phyloP scores from a whole-genome alignment of 1,140 invertebrate species.

The Spodoptera frugiperda region DNA sequence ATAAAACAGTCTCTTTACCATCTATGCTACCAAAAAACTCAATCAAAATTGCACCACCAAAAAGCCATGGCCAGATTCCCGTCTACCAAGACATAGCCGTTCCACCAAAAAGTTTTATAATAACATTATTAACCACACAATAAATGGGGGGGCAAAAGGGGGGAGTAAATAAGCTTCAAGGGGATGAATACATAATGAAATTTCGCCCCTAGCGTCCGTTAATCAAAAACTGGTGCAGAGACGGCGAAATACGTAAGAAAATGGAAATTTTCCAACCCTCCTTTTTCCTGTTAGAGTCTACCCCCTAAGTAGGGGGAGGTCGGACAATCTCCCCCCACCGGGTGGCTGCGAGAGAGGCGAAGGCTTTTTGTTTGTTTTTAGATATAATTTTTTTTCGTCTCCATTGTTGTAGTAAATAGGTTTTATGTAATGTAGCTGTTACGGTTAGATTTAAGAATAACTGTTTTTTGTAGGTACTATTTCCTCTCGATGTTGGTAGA shows the following conservation, averaged over 20 bases:
- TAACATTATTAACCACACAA: slow-evolving; percentile 53
- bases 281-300: slow-evolving; percentile 81
- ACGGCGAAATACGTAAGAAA: slow-evolving; percentile 83
- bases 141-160: slow-evolving; percentile 45
- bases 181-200: slow-evolving; percentile 85
- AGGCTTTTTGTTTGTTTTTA: slow-evolving; percentile 51
- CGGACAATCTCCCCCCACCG: slow-evolving; percentile 74
- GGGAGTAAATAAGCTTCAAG: slow-evolving; percentile 78
- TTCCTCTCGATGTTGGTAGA: too few species aligned
- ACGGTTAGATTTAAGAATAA: too few species aligned
- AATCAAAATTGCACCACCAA: neutral
- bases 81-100: slow-evolving; percentile 31
- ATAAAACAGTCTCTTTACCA: too few species aligned
- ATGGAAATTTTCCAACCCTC: slow-evolving; percentile 86
- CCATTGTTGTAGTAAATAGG: neutral
- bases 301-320: slow-evolving; percentile 70
- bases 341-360: slow-evolving; percentile 53
- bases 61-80: neutral
- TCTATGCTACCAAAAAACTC: neutral
- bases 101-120: slow-evolving; percentile 47
- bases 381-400: neutral
- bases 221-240: slow-evolving; percentile 85
- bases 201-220: slow-evolving; percentile 82
- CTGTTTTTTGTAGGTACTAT: too few species aligned
- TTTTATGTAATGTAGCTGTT: too few species aligned